Evolutionary conservation across 1,140 invertebrate species (phyloP).

Genomic region (Bicyclus anynana): DNA sequence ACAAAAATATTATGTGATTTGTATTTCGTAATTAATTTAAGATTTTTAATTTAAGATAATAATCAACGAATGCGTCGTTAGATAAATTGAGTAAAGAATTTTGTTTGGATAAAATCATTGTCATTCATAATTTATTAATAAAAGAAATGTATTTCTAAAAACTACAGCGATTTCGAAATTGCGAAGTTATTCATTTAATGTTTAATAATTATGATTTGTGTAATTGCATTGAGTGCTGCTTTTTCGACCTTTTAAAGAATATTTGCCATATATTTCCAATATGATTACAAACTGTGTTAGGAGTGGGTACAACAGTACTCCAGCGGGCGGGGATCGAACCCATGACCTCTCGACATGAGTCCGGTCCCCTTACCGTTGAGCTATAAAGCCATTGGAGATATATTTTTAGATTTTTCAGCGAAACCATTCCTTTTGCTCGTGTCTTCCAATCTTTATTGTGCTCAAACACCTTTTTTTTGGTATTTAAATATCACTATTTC

Average conservation of each 20-base stretch:
- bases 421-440: slow-evolving; percentile 41
- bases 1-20: not conserved
- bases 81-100: not conserved
- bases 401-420: slow-evolving; percentile 24
- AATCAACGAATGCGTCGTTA: too few species aligned
- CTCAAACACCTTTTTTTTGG: slow-evolving; percentile 29
- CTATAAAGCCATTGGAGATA: too few species aligned
- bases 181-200: not conserved
- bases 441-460: slow-evolving; percentile 41
- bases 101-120: not conserved
- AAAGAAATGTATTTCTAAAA: not conserved
- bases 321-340: too few species aligned
- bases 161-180: too few species aligned
- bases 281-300: too few species aligned
- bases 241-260: too few species aligned
- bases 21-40: not conserved
- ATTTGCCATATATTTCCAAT: too few species aligned
- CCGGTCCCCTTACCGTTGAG: too few species aligned
- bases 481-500: slow-evolving; percentile 4
- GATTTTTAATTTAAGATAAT: not conserved
- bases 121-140: not conserved
- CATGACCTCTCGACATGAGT: too few species aligned
- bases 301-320: too few species aligned
- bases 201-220: slow-evolving; percentile 20
- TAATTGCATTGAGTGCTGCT: slow-evolving; percentile 17